Evolutionary conservation across 2,888 invertebrate species (phyloP).

Genomic region (Pristionchus japonicus): DNA sequence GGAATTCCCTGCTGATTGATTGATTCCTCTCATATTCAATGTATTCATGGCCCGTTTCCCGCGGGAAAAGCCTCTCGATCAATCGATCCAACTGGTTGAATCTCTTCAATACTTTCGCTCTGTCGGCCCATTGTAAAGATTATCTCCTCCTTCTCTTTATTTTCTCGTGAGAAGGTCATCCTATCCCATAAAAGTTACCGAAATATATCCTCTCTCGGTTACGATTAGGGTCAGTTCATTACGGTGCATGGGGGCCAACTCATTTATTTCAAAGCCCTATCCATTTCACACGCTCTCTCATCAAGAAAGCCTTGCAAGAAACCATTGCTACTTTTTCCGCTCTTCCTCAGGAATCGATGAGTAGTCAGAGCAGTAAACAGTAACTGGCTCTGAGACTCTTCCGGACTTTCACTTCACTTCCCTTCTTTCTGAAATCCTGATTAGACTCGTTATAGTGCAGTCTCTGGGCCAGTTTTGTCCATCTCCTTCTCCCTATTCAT

Average conservation of each 20-base stretch:
- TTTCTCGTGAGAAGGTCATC: constrained; percentile 45
- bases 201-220: neutral
- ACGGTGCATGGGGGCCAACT: neutral
- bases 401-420: neutral
- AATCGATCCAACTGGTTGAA: neutral
- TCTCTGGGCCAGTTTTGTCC: neutral
- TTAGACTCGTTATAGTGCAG: constrained; percentile 9
- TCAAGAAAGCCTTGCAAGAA: too few species aligned
- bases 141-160: neutral
- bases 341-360: neutral
- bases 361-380: constrained; percentile 6
- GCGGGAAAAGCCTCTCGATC: neutral
- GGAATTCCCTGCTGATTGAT: too few species aligned
- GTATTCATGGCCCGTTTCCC: neutral
- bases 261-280: neutral
- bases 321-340: too few species aligned
- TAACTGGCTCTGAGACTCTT: neutral
- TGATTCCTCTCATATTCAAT: too few species aligned
- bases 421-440: neutral
- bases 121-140: constrained; percentile 20
- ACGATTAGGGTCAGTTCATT: neutral
- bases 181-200: constrained; percentile 12
- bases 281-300: too few species aligned
- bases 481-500: neutral
- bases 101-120: neutral